A percentile compares a stretch with the other conserved stretches of the same genome.
Evolutionary conservation across 2,797 vertebrate species (phyloP).

Genomic region (Chromis chromis): DNA sequence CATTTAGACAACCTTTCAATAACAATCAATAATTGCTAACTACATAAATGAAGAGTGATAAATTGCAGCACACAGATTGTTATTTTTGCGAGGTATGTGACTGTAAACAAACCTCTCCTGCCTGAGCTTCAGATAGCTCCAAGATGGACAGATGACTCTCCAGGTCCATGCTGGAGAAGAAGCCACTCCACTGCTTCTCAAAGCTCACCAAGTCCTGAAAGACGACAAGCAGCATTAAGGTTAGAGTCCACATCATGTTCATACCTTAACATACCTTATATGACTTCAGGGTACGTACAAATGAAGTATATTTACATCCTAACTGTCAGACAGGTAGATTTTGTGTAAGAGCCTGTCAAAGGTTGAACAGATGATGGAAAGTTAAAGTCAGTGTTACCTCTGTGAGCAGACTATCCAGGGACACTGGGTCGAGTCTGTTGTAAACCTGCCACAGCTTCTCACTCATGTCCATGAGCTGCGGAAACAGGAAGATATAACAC

Average conservation of each 20-base stretch:
- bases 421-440: slow-evolving; percentile 92
- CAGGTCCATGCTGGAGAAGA: slow-evolving; percentile 94
- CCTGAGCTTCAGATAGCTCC: slow-evolving; percentile 95
- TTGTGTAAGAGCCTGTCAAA: no score
- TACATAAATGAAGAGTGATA: no score
- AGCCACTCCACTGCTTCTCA: slow-evolving; percentile 93
- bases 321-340: no score
- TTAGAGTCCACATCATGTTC: background rate
- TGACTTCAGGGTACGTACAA: no score
- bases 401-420: slow-evolving; percentile 89
- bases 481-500: slow-evolving; percentile 4
- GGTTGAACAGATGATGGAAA: no score
- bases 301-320: no score
- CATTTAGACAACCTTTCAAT: no score
- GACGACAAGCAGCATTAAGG: slow-evolving; percentile 24
- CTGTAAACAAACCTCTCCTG: slow-evolving; percentile 88
- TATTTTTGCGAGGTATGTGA: no score
- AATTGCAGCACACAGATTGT: no score
- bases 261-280: background rate
- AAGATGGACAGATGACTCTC: slow-evolving; percentile 93
- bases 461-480: slow-evolving; percentile 94
- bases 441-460: slow-evolving; percentile 93
- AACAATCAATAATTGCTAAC: no score
- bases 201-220: slow-evolving; percentile 90
- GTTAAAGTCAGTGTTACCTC: slow-evolving; percentile 84